Base-by-base conservation (phyloP, 2,888 invertebrate genomes). In the Scaptomyza tumidula region DNA sequence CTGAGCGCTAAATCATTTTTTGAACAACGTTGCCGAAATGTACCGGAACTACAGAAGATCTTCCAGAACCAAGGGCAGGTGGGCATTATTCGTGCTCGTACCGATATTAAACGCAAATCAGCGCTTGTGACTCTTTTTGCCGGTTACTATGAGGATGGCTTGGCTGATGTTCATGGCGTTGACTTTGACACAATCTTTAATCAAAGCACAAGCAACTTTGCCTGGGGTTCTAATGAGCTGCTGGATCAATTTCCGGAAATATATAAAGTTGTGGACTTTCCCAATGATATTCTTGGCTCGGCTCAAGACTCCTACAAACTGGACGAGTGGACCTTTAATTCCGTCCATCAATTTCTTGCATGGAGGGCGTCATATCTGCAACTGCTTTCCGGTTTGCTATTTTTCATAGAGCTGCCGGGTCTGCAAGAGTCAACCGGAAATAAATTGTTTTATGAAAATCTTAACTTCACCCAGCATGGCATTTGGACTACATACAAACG, bases 161-260 rank as follows among this genome's bases (percentile, higher is more conserved):
- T 98, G 79, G 98, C 98, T 24, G 95, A 99, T 43, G 95, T 97
- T 27, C 96, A 95, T 93, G 97, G 98, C 0, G 97, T 98, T 3
- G 95, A 97, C 89, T 98, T 98, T 93, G 99, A 99, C 92, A 97
- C 98, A 1, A 94, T 99, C 0, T 97, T 99, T 89, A 98, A 99
- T 93, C 95, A 96, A 90, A 97, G 97, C 73, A 89, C 92, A 0
- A 93, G 94, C 72, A 96, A 98, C 0, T 98, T 97, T 95, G 96
- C 97, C 44, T 98, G 98, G 97, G 99, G 99, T 13, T 97, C 98
- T 88, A 97, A 98, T 67, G 98, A 99, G 90, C 96, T 99, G 78
- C 93, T 98, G 5, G 2, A 35, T 3, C 9, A 54, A 1, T 70
- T 85, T 39, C 60, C 69, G 0, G 95, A 95, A 52, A 96, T 99